These are phyloP conservation scores for Phoenoteleia sp. DNA, from an alignment of 2,888 invertebrate species.

Conservation along the genomic window DNA sequence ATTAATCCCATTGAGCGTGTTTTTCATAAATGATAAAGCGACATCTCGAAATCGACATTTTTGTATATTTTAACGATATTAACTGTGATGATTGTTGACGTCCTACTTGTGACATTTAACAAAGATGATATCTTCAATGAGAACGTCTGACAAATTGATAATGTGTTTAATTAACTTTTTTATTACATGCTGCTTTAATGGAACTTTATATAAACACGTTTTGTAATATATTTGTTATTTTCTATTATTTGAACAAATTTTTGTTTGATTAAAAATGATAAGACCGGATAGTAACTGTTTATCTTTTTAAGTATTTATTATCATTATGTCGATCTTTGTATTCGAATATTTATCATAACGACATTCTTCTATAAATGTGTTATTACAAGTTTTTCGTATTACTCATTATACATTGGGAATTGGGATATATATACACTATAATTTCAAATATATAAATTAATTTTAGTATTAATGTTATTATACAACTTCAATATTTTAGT, in stretches of 20 bases:
- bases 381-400: too few species aligned
- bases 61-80: neutral
- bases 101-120: neutral
- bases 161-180: neutral
- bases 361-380: too few species aligned
- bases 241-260: neutral
- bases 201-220: neutral
- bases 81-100: neutral
- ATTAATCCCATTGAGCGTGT: neutral
- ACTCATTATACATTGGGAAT: too few species aligned
- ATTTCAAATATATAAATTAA: neutral
- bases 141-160: neutral
- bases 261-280: neutral
- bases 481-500: too few species aligned
- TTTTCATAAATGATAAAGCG: neutral
- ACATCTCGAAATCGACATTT: constrained; percentile 5
- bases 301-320: neutral
- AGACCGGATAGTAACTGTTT: neutral
- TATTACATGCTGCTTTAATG: neutral
- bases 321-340: constrained; percentile 40
- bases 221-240: neutral
- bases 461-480: too few species aligned
- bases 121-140: neutral
- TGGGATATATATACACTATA: neutral
- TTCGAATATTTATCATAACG: neutral